Evolutionary conservation across 2,113 vertebrate species (phyloP).

Genomic region (Larimichthys crocea): DNA sequence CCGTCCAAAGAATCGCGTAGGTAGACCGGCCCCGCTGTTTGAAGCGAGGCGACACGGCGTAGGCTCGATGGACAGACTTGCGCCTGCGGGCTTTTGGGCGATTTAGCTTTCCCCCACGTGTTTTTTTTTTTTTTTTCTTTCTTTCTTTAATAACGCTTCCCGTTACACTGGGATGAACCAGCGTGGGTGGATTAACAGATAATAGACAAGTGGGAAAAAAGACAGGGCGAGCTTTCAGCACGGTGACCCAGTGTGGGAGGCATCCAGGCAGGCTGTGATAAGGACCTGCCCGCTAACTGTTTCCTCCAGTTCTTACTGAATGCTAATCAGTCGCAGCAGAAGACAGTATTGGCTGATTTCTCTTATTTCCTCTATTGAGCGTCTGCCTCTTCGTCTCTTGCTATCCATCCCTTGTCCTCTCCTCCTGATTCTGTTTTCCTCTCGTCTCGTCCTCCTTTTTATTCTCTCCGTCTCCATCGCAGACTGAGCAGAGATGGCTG

Average conservation of each 20-base stretch:
- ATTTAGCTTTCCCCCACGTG: constrained; percentile 49
- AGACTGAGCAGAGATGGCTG: constrained; percentile 47
- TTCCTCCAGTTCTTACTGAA: constrained; percentile 67
- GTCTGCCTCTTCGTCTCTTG: constrained; percentile 44
- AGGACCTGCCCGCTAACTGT: constrained; percentile 65
- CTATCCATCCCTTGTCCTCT: constrained; percentile 49
- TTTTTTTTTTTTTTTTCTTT: constrained; percentile 61
- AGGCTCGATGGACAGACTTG: constrained; percentile 48
- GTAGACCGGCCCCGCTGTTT: constrained; percentile 22
- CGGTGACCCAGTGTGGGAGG: constrained; percentile 79
- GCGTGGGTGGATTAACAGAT: constrained; percentile 76
- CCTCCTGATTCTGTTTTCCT: constrained; percentile 47
- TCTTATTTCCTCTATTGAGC: constrained; percentile 63
- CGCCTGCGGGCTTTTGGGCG: constrained; percentile 48
- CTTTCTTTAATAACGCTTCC: constrained; percentile 64
- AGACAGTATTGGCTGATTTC: constrained; percentile 57
- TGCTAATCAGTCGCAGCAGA: constrained; percentile 68
- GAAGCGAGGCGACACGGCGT: background rate
- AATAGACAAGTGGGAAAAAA: constrained; percentile 60
- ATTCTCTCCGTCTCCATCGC: background rate
- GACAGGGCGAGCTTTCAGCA: constrained; percentile 61
- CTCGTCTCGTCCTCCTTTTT: constrained; percentile 8
- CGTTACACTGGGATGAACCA: constrained; percentile 64
- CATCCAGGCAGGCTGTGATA: constrained; percentile 67
- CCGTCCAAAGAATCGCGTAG: constrained; percentile 40